These are phyloP conservation scores for Pandemis cinnamomeana DNA, from an alignment of 2,888 invertebrate species.

Conservation along the genomic window DNA sequence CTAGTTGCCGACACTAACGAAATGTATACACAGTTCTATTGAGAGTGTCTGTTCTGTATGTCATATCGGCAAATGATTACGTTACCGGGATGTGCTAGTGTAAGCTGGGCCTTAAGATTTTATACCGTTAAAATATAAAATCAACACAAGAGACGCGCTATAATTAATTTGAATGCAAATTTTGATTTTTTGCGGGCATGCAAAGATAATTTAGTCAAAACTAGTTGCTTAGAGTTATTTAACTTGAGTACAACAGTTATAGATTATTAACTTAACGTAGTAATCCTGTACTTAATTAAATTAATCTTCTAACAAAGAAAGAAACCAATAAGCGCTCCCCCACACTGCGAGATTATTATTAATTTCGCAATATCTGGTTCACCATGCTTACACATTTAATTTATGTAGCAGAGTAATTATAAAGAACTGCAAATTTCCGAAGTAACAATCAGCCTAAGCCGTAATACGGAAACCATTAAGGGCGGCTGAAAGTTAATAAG, in stretches of 20 bases:
- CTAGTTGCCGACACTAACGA: too few species aligned
- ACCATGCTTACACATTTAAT: constrained; percentile 7
- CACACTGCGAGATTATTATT: constrained; percentile 2
- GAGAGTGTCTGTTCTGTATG: too few species aligned
- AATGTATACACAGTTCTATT: too few species aligned
- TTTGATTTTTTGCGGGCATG: neutral
- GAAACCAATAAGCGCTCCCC: neutral
- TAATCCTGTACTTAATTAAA: constrained; percentile 1
- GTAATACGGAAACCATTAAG: constrained; percentile 72
- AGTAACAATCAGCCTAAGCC: constrained; percentile 59
- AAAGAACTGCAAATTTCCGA: constrained; percentile 57
- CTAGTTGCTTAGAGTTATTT: neutral
- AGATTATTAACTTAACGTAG: neutral
- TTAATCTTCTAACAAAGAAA: neutral
- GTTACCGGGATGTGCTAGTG: too few species aligned
- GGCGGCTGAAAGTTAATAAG: constrained; percentile 75
- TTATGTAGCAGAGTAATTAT: constrained; percentile 42
- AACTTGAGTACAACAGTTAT: neutral
- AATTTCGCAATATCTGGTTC: constrained; percentile 9
- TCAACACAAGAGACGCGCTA: neutral
- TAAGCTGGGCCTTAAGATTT: neutral
- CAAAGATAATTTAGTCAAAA: neutral
- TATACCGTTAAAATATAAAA: neutral
- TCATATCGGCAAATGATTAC: too few species aligned
- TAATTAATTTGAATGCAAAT: neutral